These are phyloP conservation scores for Dufourea novaeangliae DNA, from an alignment of 1,140 invertebrate genomes.

Conservation along the genomic window DNA sequence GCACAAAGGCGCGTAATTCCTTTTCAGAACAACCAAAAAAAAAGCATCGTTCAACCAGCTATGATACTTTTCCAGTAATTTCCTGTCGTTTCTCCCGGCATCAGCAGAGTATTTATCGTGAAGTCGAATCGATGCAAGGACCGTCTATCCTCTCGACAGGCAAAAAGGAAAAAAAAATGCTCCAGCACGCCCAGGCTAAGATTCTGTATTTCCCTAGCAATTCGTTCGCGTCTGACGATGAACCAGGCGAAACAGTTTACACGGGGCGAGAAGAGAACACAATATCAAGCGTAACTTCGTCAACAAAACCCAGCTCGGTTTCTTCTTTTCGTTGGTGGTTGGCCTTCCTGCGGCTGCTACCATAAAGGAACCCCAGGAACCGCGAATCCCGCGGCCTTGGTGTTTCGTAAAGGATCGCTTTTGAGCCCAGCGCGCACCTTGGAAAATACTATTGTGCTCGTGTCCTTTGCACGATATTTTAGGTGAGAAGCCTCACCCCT, in stretches of 20 bases:
- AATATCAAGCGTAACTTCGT: constrained; percentile 20
- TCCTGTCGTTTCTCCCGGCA: not conserved
- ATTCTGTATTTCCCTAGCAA: constrained; percentile 3
- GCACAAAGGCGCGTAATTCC: too few relatives aligned
- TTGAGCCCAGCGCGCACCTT: not conserved
- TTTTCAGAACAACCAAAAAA: not conserved
- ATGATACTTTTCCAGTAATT: constrained; percentile 18
- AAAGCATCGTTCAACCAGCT: not conserved
- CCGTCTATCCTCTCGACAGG: not conserved
- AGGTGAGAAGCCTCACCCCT: too few relatives aligned
- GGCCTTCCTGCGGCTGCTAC: not conserved
- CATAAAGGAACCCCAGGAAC: not conserved
- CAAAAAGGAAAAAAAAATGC: not conserved
- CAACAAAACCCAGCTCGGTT: not conserved
- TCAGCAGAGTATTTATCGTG: not conserved
- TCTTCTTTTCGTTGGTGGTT: not conserved
- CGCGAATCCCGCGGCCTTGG: not conserved
- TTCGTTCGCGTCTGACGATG: not conserved
- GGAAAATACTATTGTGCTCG: constrained; percentile 28
- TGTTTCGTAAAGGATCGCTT: constrained; percentile 28
- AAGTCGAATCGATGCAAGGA: not conserved
- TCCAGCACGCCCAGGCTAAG: not conserved
- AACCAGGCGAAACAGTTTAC: not conserved
- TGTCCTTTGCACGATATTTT: constrained; percentile 47
- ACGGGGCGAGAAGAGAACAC: too few relatives aligned